These are phyloP conservation scores for Diploscapter pachys DNA, from an alignment of 1,140 invertebrate species.

Conservation along the genomic window DNA sequence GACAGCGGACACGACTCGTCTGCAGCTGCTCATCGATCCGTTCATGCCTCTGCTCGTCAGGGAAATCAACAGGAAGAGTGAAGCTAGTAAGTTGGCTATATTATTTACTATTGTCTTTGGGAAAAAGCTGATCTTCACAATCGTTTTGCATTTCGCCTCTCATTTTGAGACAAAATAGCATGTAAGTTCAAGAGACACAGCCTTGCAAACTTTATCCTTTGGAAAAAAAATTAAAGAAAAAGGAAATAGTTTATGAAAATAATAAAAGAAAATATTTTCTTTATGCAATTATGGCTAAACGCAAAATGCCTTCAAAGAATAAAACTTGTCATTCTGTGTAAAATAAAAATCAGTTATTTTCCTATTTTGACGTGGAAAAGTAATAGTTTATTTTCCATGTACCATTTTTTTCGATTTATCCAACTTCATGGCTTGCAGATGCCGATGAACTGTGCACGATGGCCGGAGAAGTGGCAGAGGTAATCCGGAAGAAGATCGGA, in stretches of 20 bases:
- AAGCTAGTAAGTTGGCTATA: slow-evolving; percentile 8
- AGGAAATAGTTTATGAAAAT: too few relatives aligned
- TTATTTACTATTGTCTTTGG: neutral
- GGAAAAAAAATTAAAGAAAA: too few relatives aligned
- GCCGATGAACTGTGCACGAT: slow-evolving; percentile 33
- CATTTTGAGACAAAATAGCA: too few relatives aligned
- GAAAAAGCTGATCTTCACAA: neutral
- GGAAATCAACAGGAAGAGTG: slow-evolving; percentile 32
- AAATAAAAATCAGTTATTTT: slow-evolving; percentile 3
- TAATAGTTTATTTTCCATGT: neutral
- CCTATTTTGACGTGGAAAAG: neutral
- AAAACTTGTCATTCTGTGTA: too few relatives aligned
- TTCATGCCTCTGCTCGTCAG: slow-evolving; percentile 31
- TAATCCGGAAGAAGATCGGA: slow-evolving; percentile 28
- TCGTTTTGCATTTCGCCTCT: neutral
- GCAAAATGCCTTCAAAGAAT: too few relatives aligned
- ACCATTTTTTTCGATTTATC: neutral
- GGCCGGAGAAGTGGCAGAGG: slow-evolving; percentile 34
- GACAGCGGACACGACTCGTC: slow-evolving; percentile 3
- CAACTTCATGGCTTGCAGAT: slow-evolving; percentile 12
- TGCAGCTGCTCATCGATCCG: slow-evolving; percentile 8
- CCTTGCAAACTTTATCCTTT: too few relatives aligned
- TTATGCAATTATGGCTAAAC: neutral
- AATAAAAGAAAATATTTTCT: neutral
- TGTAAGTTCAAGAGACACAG: too few relatives aligned